Percentiles rank a stretch among this genome's conserved stretches.
Conservation (phyloP, 2,113 vertebrate species). For the Sakesphorus luctuosus region DNA sequence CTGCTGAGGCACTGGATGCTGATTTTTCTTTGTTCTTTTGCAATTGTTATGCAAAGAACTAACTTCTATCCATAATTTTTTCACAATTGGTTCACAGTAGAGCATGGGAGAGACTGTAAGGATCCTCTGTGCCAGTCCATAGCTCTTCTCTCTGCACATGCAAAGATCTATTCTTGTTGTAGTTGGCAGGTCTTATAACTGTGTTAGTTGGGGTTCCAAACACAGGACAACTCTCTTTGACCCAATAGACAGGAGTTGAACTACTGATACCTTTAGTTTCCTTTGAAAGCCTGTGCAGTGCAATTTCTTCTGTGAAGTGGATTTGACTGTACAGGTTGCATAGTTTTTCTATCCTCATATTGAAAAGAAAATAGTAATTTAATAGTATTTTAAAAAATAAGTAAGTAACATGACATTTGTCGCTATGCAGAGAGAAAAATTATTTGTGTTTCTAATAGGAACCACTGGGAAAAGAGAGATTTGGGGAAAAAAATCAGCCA, state of each 20-base stretch:
- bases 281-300: neutral
- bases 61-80: neutral
- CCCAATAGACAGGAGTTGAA: neutral
- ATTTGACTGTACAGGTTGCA: neutral
- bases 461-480: conserved; percentile 26
- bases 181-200: neutral
- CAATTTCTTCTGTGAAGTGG: neutral
- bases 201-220: neutral
- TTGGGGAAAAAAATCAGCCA: neutral
- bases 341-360: neutral
- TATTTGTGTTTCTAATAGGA: conserved; percentile 55
- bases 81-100: neutral
- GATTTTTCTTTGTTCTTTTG: neutral
- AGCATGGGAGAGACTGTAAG: neutral
- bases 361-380: neutral
- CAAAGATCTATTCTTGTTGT: neutral
- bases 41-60: neutral
- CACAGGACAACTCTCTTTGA: neutral
- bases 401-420: neutral
- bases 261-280: neutral
- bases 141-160: neutral
- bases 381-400: neutral
- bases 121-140: neutral
- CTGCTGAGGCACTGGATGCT: neutral
- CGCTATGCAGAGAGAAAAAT: neutral